These are phyloP conservation scores for Menidia beryllina DNA, from an alignment of 2,113 vertebrate genomes.

Conservation along the genomic window DNA sequence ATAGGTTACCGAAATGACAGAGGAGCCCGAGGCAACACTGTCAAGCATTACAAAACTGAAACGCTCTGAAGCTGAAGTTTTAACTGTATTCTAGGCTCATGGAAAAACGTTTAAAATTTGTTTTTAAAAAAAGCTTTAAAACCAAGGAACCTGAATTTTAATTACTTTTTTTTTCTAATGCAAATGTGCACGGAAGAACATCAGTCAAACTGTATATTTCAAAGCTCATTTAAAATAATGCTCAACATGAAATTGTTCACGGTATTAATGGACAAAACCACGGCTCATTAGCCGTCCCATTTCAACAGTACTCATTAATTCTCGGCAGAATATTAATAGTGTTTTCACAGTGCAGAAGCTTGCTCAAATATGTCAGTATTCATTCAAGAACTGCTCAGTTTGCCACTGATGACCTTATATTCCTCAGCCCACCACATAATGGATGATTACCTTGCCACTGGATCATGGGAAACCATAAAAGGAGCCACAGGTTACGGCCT, in stretches of 20 bases:
- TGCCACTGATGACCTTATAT: neutral
- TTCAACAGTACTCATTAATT: slow-evolving; percentile 5
- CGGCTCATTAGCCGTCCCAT: slow-evolving; percentile 5
- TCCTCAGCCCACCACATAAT: slow-evolving; percentile 1
- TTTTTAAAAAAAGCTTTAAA: slow-evolving; percentile 7
- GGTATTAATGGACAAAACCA: slow-evolving; percentile 6
- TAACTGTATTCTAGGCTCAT: slow-evolving; percentile 2
- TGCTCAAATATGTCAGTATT: neutral
- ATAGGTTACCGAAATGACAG: slow-evolving; percentile 34
- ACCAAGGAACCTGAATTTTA: neutral
- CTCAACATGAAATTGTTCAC: neutral
- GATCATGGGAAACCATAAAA: too few species aligned
- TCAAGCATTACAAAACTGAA: slow-evolving; percentile 14
- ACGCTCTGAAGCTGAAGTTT: slow-evolving; percentile 4
- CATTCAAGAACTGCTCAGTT: neutral
- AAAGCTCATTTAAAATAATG: neutral
- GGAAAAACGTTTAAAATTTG: slow-evolving; percentile 5
- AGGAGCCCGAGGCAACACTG: slow-evolving; percentile 8
- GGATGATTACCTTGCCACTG: neutral
- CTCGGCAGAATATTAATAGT: neutral
- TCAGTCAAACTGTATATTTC: neutral
- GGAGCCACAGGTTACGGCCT: neutral
- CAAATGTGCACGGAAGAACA: neutral
- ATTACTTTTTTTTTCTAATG: too few species aligned
- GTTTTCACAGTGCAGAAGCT: neutral